These are phyloP conservation scores for Parochlus steinenii DNA, from an alignment of 2,888 invertebrate species.

Conservation along the genomic window DNA sequence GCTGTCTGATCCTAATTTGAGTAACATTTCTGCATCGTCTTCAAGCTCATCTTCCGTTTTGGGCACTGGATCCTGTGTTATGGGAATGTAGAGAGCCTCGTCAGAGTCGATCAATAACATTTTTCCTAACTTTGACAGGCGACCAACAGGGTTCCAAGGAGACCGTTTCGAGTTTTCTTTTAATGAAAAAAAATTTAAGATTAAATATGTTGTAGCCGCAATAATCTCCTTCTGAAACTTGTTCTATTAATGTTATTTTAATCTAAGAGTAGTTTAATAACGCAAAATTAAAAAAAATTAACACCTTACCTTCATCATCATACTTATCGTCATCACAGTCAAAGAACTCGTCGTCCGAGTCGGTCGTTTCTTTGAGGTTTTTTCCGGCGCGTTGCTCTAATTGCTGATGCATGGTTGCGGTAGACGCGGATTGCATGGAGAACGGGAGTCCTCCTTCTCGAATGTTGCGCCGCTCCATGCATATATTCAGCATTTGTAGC, in stretches of 20 bases:
- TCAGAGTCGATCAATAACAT: slow-evolving; percentile 48
- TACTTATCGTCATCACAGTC: slow-evolving; percentile 50
- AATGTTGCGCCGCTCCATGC: slow-evolving; percentile 45
- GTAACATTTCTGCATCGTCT: slow-evolving; percentile 80
- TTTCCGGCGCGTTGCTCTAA: slow-evolving; percentile 16
- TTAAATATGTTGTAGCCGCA: too few species aligned
- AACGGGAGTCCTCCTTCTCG: slow-evolving; percentile 33
- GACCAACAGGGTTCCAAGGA: slow-evolving; percentile 49
- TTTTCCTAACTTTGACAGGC: slow-evolving; percentile 48
- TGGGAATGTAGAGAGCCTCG: slow-evolving; percentile 60
- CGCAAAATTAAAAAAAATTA: too few species aligned
- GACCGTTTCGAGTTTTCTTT: slow-evolving; percentile 28
- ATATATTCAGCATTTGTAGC: slow-evolving; percentile 71
- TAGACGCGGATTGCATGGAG: slow-evolving; percentile 12
- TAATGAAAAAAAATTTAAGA: too few species aligned
- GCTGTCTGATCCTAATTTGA: slow-evolving; percentile 72
- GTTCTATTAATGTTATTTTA: too few species aligned
- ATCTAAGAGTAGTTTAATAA: too few species aligned
- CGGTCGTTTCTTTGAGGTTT: too few species aligned
- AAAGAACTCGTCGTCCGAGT: slow-evolving; percentile 61
- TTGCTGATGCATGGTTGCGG: too few species aligned
- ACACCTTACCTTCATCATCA: slow-evolving; percentile 27
- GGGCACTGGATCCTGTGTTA: slow-evolving; percentile 84
- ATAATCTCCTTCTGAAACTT: too few species aligned
- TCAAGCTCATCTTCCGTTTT: slow-evolving; percentile 95